These are phyloP conservation scores for Pachyrhynchus sulphureomaculatus DNA, from an alignment of 1,140 invertebrate species.

Conservation along the genomic window DNA sequence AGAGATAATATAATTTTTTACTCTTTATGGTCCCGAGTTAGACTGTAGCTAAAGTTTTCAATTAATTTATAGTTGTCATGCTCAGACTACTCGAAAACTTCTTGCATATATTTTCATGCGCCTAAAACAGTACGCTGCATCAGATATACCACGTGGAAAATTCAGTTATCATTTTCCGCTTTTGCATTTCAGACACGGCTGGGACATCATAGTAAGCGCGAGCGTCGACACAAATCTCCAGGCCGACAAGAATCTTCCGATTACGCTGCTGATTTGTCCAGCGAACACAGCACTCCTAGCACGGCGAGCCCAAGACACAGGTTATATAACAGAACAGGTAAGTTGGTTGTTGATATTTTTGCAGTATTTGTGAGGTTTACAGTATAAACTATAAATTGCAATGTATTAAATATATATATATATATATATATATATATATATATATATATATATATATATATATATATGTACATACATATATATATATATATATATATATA, in stretches of 20 bases:
- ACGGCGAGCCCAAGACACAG: conserved; percentile 68
- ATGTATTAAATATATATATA: no score
- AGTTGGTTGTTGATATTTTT: conserved; percentile 4
- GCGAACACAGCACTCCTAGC: conserved; percentile 68
- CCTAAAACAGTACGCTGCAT: background rate
- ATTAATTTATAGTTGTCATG: no score
- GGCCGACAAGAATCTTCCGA: conserved; percentile 59
- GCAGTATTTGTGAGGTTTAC: background rate
- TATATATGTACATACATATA: no score
- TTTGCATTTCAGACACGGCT: conserved; percentile 59
- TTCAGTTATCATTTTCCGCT: background rate
- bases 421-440: no score
- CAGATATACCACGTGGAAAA: background rate
- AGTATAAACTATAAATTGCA: no score
- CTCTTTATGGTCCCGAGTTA: no score
- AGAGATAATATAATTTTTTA: no score
- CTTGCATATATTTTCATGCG: no score
- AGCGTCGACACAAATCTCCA: conserved; percentile 54
- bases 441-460: no score
- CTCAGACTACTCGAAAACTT: no score
- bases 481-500: no score
- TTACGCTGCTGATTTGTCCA: conserved; percentile 72
- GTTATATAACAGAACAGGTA: conserved; percentile 54
- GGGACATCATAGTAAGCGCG: conserved; percentile 62
- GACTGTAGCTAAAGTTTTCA: no score